Conservation (phyloP, 2,113 vertebrate genomes). For the Chauna torquata region DNA sequence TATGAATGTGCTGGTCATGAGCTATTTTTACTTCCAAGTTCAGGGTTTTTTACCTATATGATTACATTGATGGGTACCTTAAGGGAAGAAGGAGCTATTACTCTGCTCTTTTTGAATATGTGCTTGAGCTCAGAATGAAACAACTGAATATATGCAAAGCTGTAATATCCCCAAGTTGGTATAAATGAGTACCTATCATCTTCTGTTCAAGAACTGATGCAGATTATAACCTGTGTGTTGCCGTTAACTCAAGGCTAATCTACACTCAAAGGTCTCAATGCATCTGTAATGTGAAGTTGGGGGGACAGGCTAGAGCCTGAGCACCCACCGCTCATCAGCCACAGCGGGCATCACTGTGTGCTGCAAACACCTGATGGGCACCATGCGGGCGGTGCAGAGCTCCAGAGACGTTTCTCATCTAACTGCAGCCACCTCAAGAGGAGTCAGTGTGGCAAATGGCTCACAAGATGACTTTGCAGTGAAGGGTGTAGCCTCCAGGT, state of each 20-base stretch:
- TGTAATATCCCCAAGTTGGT: background rate
- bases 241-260: background rate
- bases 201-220: background rate
- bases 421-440: fast-evolving
- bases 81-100: background rate
- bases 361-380: background rate
- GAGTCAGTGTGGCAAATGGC: fast-evolving
- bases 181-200: too few species aligned
- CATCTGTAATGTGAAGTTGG: fast-evolving
- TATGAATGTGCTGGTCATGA: background rate
- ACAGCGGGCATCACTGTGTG: fast-evolving
- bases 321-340: background rate
- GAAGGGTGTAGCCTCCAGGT: background rate
- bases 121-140: background rate
- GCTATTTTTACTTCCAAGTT: background rate
- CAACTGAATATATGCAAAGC: background rate
- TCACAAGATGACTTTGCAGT: background rate
- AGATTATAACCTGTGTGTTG: background rate
- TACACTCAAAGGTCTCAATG: background rate
- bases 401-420: background rate
- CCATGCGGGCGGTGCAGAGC: background rate
- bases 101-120: background rate
- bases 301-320: background rate
- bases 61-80: background rate
- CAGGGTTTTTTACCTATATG: background rate